phyloP scores from a whole-genome alignment of 2,888 invertebrate genomes.

The Cactoblastis cactorum region DNA sequence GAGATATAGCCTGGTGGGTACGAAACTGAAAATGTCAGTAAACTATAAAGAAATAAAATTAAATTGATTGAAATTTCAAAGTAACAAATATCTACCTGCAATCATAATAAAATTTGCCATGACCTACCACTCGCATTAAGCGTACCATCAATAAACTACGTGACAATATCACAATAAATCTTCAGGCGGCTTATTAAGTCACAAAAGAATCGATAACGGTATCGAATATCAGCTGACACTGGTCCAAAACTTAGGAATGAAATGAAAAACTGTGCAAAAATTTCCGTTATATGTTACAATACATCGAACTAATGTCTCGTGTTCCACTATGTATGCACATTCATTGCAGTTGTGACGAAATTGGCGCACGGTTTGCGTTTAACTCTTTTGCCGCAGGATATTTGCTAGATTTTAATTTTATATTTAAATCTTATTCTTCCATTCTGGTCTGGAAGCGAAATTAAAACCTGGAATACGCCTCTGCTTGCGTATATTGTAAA shows the following conservation, averaged over 20 bases:
- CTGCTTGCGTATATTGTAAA: too few species aligned
- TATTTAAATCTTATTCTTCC: not conserved
- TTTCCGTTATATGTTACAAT: not conserved
- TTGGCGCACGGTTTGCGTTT: not conserved
- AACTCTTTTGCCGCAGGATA: not conserved
- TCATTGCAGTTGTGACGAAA: constrained; percentile 21
- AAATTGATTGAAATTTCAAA: not conserved
- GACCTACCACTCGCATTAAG: not conserved
- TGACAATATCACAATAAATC: constrained; percentile 6
- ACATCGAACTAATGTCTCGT: constrained; percentile 1
- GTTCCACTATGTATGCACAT: constrained; percentile 18
- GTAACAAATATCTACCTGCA: not conserved
- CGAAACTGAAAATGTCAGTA: too few species aligned
- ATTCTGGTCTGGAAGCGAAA: too few species aligned
- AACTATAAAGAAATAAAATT: too few species aligned
- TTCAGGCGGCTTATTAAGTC: not conserved
- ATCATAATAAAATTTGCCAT: not conserved
- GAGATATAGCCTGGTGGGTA: too few species aligned
- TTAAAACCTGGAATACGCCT: too few species aligned
- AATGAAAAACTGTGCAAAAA: not conserved
- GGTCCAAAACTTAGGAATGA: not conserved
- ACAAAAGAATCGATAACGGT: constrained; percentile 5
- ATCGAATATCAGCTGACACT: not conserved
- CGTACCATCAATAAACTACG: constrained; percentile 7
- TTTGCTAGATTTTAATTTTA: not conserved